Base-by-base conservation (phyloP, 2,113 vertebrate species). In the Pristiophorus japonicus region DNA sequence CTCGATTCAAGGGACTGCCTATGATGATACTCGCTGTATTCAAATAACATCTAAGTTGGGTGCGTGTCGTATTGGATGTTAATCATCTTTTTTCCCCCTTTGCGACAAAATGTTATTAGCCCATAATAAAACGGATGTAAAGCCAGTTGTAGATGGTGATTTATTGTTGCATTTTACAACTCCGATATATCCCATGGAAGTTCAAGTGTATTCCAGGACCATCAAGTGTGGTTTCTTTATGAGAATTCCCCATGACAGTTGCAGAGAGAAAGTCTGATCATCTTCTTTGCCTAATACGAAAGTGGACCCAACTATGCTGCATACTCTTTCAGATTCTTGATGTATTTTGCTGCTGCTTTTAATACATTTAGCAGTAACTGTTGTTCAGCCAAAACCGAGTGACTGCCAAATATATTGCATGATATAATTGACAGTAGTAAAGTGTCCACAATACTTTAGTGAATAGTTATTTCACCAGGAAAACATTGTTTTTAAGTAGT, bases 261-360 rank as follows among this genome's bases (percentile, higher is more conserved):
- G n/a, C n/a, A 91, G 88, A 81, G 38, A 81, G 55, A 91, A 42
- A 63, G 30, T 91, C 59, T 63, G 88, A 63, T 63, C 12, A 63
- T 18, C 38, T 90, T 90, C 11, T 91, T 63, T 63, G 55, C 47
- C 20, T 16, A 38, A 63, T 6, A 91, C 34, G 38, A 81, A 81
- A 91, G 27, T 59, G 6, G 0, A 59, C 51, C 27, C 30, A 88
- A 88, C 85, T 55, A n/a, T 90, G 47, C 27, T 59, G 14, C 30
- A 55, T 30, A 59, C 51, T 88, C 47, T 88, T 91, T 91, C 30
- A 62, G 30, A 62, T 34, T 8, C 30, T 63, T 91, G 59, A 91
- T 63, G 88, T 63, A 91, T 91, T 91, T 91, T 91, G 55, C 88
- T 91, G 55, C 88, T 91, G 88, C 88, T 91, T 91, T 91, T 91